Evolutionary conservation across 2,113 vertebrate species (phyloP), one percentile per base, ranked within the genome.

Genomic region (Corvus moneduloides): DNA sequence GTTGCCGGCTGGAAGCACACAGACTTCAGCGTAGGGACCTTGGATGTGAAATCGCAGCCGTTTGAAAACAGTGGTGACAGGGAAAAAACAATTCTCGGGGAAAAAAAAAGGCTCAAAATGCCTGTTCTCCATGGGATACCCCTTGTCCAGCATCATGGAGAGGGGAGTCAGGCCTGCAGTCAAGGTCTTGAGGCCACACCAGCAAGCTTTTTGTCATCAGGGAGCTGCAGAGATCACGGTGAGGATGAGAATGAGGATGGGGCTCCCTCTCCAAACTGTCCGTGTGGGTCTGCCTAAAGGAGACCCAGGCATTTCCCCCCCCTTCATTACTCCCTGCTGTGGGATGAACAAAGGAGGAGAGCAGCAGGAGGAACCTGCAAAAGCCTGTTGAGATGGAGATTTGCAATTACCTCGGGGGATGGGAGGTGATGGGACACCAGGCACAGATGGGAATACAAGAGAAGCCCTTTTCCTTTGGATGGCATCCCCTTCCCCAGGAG

Each of bases 281-380:
- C 6, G 4, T 1, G 0, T 27, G 41, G 14, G 26, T 82, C 61
- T 83, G 26, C 7, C 24, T 2, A 1, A 49, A 44, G 4, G 27
- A 4, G 21, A 32, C n/a, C 17, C 37, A 71, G n/a, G 46, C 2
- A 7, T 91, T 43, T 16, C 17, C 24, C 33, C 2, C 2, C 9
- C 1, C 13, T 6, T 22, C 33, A 10, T 37, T 35, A 17, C 55
- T 84, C 28, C 75, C 43, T 30, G 51, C 66, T 62, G 88, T 62
- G 58, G 64, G 87, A 89, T 11, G 54, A 84, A 95, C 51, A 79
- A 94, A 90, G 79, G 56, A 86, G 27, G 21, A 91, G 68, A 94
- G 52, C 59, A 77, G 92, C 75, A 46, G 59, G 64, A 88, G 56
- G 55, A 92, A 83, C 79, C 58, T 84, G 72, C 62, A 61, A 71